These are phyloP conservation scores for Micromussa lordhowensis DNA, from an alignment of 92 coral and sea anemone genomes.

Conservation along the genomic window DNA sequence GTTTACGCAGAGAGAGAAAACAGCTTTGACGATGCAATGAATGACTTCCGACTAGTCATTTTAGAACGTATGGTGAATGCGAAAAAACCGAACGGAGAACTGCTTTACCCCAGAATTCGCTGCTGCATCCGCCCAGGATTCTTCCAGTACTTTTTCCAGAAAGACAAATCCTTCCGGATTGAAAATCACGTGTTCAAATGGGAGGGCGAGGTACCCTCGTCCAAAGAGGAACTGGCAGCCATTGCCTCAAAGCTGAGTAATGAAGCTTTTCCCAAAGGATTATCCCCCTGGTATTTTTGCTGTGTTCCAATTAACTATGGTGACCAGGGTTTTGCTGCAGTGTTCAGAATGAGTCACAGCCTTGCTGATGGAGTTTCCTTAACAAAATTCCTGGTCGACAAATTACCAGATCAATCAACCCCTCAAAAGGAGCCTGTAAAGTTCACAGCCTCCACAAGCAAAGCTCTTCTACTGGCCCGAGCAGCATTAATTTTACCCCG, in stretches of 20 bases:
- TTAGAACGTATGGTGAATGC: constrained; percentile 69
- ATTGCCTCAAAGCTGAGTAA: constrained; percentile 72
- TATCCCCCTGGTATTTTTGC: constrained; percentile 85
- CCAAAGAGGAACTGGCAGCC: constrained; percentile 81
- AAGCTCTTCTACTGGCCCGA: constrained; percentile 62
- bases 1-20: constrained; percentile 35
- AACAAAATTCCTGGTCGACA: constrained; percentile 63
- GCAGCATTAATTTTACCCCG: constrained; percentile 66
- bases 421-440: constrained; percentile 66
- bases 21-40: constrained; percentile 53
- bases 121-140: constrained; percentile 74
- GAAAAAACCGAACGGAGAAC: constrained; percentile 62
- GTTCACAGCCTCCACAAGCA: constrained; percentile 57
- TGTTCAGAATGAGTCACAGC: constrained; percentile 79
- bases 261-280: constrained; percentile 62
- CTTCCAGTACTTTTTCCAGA: constrained; percentile 90
- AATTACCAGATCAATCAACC: constrained; percentile 70
- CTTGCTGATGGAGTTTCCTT: constrained; percentile 91
- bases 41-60: constrained; percentile 57
- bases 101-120: constrained; percentile 66
- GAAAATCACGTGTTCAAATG: constrained; percentile 81
- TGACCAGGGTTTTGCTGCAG: constrained; percentile 45
- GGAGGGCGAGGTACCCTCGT: constrained; percentile 75
- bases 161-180: constrained; percentile 74
- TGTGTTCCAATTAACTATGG: constrained; percentile 75